Conservation (phyloP, 2,113 vertebrate genomes). For the Mellivora capensis region DNA sequence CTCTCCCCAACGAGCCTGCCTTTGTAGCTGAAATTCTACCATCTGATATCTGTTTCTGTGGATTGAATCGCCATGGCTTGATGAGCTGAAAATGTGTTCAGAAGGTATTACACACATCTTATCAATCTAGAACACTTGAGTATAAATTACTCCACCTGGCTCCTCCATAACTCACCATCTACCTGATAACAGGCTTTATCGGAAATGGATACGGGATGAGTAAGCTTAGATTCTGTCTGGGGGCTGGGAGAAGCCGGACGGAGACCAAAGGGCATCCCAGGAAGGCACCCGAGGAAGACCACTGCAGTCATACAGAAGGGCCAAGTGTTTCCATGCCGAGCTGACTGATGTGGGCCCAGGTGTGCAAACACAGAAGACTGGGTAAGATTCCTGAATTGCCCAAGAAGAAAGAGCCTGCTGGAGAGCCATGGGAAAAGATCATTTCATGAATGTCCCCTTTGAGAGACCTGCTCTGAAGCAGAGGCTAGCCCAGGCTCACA, state of each 20-base stretch:
- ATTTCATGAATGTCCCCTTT: not conserved
- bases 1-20: not conserved
- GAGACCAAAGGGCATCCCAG: not conserved
- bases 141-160: constrained; percentile 21
- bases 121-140: constrained; percentile 33
- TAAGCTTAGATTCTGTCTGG: not conserved
- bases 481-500: not conserved
- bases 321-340: not conserved
- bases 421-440: not conserved
- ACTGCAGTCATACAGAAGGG: too few species aligned
- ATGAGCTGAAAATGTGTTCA: constrained; percentile 17
- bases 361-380: not conserved
- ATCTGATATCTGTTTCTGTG: not conserved
- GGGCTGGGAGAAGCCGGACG: not conserved
- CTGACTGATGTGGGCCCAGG: not conserved
- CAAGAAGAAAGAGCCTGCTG: not conserved
- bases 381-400: not conserved
- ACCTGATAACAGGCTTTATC: constrained; percentile 31
- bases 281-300: not conserved
- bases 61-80: not conserved
- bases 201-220: constrained; percentile 36
- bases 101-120: not conserved
- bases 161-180: not conserved
- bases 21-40: constrained; percentile 36
- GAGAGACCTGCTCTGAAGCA: not conserved